Base-by-base conservation (phyloP, 2,888 invertebrate species). In the Amphipoea lucens region DNA sequence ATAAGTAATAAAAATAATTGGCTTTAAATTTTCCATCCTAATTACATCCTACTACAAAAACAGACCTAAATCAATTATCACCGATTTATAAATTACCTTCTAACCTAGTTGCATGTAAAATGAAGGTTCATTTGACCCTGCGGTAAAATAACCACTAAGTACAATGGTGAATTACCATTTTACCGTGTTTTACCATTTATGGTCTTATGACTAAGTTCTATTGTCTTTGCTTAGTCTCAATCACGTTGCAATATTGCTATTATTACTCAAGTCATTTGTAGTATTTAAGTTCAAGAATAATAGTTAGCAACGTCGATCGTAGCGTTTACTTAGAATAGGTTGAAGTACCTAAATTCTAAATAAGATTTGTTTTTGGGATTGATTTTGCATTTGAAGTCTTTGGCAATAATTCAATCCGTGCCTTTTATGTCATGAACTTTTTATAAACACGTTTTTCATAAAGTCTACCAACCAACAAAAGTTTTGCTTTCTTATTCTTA, bases 111-210 rank as follows among this genome's bases (percentile, higher is more conserved):
- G 74, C 66, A 68, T 65, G 36, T 40, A 29, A 29, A n/a, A 60
- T 60, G 57, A 60, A 60, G 84, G 81, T 86, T 81, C 42, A 40
- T 36, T 62, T 76, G 78, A 86, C 86, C 86, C 42, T 76, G 76
- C 6, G 14, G 40, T 57, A 60, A 80, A 76, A 79, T 45, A 5
- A 66, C 66, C 75, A 74, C 71, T 65, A 57, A 57, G 9, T 57
- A 84, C 87, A 82, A 87, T 87, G 14, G 75, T 42, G 17, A 67
- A 77, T 87, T 78, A 77, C 45, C 42, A 63, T 72, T 79, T 67
- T 68, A 66, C 81, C n/a, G 14, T 54, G 60, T 54, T 68, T 74
- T 62, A 76, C 36, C 29, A 70, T 76, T 81, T 40, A 51, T 51
- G 4, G 17, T 23, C 29, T 80, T 42, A 70, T 79, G 86, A 79